phyloP scores from a whole-genome alignment of 2,888 invertebrate species.

The Hanleya hanleyi region DNA sequence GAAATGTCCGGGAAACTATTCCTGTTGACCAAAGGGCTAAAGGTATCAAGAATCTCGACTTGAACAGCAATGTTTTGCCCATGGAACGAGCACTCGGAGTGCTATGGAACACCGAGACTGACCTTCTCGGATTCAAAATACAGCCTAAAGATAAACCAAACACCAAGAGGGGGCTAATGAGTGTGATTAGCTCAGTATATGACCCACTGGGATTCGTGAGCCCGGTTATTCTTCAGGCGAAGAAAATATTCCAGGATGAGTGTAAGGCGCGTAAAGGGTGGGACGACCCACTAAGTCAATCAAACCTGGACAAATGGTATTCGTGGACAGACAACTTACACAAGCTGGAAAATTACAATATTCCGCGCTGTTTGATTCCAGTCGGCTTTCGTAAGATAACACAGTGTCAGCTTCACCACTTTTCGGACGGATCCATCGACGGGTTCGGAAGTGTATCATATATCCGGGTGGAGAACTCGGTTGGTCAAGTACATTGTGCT shows the following conservation, averaged over 20 bases:
- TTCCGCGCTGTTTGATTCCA: constrained; percentile 17
- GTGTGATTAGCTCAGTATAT: constrained; percentile 9
- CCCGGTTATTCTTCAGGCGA: too few relatives aligned
- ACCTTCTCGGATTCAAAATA: constrained; percentile 10
- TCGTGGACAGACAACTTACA: neutral
- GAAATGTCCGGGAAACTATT: neutral
- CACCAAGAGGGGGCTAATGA: constrained; percentile 10
- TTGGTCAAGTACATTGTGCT: constrained; percentile 6
- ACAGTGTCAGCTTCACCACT: constrained; percentile 6
- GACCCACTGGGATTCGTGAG: constrained; percentile 18
- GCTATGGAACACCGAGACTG: constrained; percentile 12
- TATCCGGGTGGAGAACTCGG: neutral
- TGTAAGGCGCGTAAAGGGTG: constrained; percentile 11
- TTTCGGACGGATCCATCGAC: constrained; percentile 14
- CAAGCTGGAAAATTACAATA: neutral
- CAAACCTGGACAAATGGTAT: neutral
- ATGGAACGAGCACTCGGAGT: constrained; percentile 7
- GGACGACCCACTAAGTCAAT: constrained; percentile 18
- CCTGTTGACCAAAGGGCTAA: neutral
- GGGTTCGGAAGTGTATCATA: constrained; percentile 14
- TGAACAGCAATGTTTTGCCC: neutral
- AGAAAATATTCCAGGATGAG: constrained; percentile 19
- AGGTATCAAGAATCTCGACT: neutral
- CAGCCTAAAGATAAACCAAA: neutral
- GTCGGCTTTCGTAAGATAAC: neutral